Evolutionary conservation across 2,888 invertebrate genomes (phyloP), one percentile per base, ranked within the genome.

Genomic region (Heliconius charithonia): DNA sequence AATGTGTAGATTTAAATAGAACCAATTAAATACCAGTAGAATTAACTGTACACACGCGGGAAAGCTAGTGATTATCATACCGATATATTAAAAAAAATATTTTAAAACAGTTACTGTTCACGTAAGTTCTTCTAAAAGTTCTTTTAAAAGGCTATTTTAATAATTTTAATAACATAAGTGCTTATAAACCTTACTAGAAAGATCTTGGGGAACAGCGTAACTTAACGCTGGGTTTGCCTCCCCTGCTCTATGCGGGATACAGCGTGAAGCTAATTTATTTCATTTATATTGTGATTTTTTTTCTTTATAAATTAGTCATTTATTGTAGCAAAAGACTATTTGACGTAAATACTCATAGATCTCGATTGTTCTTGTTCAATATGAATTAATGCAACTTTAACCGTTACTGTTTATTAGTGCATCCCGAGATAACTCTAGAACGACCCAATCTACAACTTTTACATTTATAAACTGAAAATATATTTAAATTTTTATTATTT

Each of bases 341-440:
- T 67, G 37, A 69, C 7, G 6, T 25, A 45, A 65, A 66, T 12
- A 51, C 19, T 19, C 51, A 2, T 51, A 65, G 29, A 66, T 51
- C 70, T 62, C 41, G 19, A 45, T 56, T 76, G 29, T 41, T 66
- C 25, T 73, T 73, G 37, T 77, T 41, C 66, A 37, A 73, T 77
- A 45, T 69, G 69, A 79, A 75, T 77, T 76, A 75, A 78, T 80
- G 80, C 81, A 79, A 81, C 76, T 78, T 74, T 79, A 77, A 77
- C 90, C 89, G 89, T 90, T 90, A 87, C 83, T 76, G 82, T 76
- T 84, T 82, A 86, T 77, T 84, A 82, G 87, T 85, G 87, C 87
- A 83, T 85, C 84, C 83, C 83, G 83, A 77, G 75, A 79, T 79
- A 80, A 84, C 81, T 77, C 67, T 75, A 70, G 65, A 59, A 65